Conservation (phyloP, 2,797 vertebrate species). For the Dryobates pubescens region DNA sequence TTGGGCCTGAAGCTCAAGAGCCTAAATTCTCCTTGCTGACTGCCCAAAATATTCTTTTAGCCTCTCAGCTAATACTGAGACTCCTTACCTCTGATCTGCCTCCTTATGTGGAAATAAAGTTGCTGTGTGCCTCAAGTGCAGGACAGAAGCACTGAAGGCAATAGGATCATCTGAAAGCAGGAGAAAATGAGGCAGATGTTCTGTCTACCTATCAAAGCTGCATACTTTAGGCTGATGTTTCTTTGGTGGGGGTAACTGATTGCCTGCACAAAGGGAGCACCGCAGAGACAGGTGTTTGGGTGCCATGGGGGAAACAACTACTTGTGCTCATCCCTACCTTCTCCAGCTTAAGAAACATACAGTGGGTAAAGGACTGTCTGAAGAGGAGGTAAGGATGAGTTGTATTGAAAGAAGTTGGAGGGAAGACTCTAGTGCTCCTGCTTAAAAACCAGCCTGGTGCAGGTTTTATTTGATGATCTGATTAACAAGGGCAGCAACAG, state of each 20-base stretch:
- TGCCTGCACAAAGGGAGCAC: background rate
- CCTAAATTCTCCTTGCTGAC: background rate
- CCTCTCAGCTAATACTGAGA: background rate
- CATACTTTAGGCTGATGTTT: background rate
- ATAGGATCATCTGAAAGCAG: background rate
- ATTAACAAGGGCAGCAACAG: background rate
- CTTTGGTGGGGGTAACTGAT: background rate
- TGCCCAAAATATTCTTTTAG: background rate
- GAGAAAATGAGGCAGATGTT: background rate
- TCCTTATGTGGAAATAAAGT: background rate
- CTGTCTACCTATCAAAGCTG: background rate
- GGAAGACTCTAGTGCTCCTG: background rate
- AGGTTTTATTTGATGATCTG: background rate
- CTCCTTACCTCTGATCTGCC: background rate
- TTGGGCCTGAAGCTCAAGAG: background rate
- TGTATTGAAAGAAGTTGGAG: background rate
- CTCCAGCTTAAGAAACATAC: no score
- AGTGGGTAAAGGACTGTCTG: background rate
- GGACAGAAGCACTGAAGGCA: background rate
- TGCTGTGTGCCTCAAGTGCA: background rate
- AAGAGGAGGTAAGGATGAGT: background rate
- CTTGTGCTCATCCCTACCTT: no score
- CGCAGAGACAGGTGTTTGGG: accelerated
- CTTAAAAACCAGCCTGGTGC: background rate
- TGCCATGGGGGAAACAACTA: background rate